Percentiles rank a stretch among this genome's conserved stretches.
phyloP scores from a whole-genome alignment of 2,888 invertebrate genomes.

The Teleiodes luculella region DNA sequence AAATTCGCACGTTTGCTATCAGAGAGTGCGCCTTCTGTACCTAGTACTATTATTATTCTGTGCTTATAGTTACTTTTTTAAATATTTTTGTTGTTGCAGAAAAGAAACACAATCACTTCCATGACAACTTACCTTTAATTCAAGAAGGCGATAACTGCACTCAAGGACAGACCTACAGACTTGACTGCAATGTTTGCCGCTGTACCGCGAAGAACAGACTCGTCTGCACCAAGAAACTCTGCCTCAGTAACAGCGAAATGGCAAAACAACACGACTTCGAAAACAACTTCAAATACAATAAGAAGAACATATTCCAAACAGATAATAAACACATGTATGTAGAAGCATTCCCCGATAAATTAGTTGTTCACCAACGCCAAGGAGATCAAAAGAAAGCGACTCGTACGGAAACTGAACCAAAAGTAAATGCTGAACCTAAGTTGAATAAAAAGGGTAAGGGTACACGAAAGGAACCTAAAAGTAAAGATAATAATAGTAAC shows the following conservation, averaged over 20 bases:
- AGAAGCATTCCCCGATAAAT: conserved; percentile 10
- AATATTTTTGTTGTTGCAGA: background rate
- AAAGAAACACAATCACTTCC: background rate
- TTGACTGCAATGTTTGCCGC: conserved; percentile 56
- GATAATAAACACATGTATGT: background rate
- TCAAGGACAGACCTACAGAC: conserved; percentile 41
- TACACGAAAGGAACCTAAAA: background rate
- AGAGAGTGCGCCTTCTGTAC: no score
- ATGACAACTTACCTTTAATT: conserved; percentile 31
- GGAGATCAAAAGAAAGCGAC: background rate
- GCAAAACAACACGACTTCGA: background rate
- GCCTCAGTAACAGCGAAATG: conserved; percentile 27
- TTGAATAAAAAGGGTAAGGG: background rate
- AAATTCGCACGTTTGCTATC: no score
- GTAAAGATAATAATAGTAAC: background rate
- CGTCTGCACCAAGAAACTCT: conserved; percentile 62
- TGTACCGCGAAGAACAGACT: conserved; percentile 39
- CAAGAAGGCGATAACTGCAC: conserved; percentile 42
- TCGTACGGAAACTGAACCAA: background rate
- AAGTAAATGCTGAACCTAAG: background rate
- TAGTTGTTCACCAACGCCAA: background rate
- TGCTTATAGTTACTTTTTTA: no score
- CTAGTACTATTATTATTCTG: no score
- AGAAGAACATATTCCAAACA: background rate
- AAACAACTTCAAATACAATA: conserved; percentile 6